phyloP scores from a whole-genome alignment of 1,140 invertebrate genomes.

The Lepidurus packardi region DNA sequence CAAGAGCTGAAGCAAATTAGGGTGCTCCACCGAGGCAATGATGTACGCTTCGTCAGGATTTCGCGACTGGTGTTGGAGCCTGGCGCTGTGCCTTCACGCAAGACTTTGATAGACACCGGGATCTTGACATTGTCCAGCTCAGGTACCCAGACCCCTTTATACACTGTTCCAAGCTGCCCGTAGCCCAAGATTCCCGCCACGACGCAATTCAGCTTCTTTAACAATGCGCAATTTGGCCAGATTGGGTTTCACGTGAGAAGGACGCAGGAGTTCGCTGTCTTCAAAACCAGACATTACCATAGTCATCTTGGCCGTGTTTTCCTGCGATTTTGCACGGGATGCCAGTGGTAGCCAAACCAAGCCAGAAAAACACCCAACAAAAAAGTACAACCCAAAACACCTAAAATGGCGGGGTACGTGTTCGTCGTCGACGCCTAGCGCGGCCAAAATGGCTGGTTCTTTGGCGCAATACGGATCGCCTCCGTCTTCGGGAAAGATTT shows the following conservation, averaged over 20 bases:
- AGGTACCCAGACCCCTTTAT: constrained; percentile 95
- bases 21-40: constrained; percentile 96
- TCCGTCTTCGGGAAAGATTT: constrained; percentile 63
- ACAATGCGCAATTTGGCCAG: constrained; percentile 86
- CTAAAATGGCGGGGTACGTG: constrained; percentile 60
- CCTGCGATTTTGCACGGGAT: constrained; percentile 72
- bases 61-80: constrained; percentile 89
- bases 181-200: constrained; percentile 86
- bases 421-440: constrained; percentile 51
- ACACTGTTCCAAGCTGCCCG: constrained; percentile 98
- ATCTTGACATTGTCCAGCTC: constrained; percentile 92
- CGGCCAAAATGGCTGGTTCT: constrained; percentile 45
- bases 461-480: constrained; percentile 73
- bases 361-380: constrained; percentile 59
- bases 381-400: constrained; percentile 55
- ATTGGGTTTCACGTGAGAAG: constrained; percentile 86
- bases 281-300: constrained; percentile 69
- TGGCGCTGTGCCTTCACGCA: constrained; percentile 71
- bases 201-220: constrained; percentile 86
- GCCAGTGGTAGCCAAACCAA: constrained; percentile 60
- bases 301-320: constrained; percentile 85
- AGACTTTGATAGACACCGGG: constrained; percentile 95
- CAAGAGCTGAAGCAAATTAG: constrained; percentile 84
- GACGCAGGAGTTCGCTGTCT: constrained; percentile 78
- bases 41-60: constrained; percentile 96